Conservation (phyloP, 2,113 vertebrate genomes). For the Actenoides lindsayi region DNA sequence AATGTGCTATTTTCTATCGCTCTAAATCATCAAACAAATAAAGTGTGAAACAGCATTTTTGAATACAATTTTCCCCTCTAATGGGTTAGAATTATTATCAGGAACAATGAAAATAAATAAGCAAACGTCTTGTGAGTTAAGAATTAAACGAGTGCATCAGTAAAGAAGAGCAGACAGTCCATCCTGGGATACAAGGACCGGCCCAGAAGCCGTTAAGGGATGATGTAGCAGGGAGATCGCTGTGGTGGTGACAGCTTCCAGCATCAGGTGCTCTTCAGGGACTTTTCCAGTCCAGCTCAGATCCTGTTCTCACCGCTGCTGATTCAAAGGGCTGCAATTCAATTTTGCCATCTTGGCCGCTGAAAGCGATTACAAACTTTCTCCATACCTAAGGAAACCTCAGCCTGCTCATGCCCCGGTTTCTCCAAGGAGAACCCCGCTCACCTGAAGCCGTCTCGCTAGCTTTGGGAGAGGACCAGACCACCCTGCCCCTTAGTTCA, state of each 20-base stretch:
- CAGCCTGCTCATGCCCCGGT: rapidly evolving
- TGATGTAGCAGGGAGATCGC: not conserved
- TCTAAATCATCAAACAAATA: conserved; percentile 87
- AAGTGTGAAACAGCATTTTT: conserved; percentile 84
- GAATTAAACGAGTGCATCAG: conserved; percentile 72
- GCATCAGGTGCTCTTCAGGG: not conserved
- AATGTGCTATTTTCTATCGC: conserved; percentile 81
- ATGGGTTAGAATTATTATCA: conserved; percentile 83
- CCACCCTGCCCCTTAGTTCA: not conserved
- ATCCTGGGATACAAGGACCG: not conserved
- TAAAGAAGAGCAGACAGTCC: not conserved
- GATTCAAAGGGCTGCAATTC: not conserved
- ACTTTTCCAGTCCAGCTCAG: not conserved
- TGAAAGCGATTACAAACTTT: not conserved
- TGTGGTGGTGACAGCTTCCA: not conserved
- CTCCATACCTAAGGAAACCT: not conserved
- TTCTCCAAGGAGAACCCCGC: not conserved
- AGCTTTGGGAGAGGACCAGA: not conserved
- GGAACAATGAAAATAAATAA: conserved; percentile 83
- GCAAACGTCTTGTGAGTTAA: conserved; percentile 73
- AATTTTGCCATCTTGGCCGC: not conserved
- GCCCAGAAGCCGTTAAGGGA: not conserved
- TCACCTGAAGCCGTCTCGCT: not conserved
- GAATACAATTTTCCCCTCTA: conserved; percentile 86
- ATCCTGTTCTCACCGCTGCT: not conserved